A percentile compares a stretch with the other conserved stretches of the same genome.
Evolutionary conservation across 1,140 invertebrate species (phyloP).

Genomic region (Aphidius ervi): DNA sequence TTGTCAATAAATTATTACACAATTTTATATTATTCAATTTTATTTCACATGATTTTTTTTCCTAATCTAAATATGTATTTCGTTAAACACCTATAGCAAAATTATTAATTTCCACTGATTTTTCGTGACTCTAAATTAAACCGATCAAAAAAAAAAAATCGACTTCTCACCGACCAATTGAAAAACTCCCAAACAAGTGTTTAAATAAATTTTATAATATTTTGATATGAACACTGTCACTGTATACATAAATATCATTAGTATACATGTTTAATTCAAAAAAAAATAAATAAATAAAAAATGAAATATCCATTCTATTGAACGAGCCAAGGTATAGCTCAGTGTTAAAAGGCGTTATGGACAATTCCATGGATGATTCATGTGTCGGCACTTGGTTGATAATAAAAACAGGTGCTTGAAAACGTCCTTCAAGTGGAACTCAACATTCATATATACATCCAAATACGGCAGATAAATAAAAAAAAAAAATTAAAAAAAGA

Average conservation of each 20-base stretch:
- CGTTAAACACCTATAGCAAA: no score
- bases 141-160: background rate
- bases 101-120: no score
- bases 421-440: slow-evolving; percentile 10
- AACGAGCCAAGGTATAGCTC: slow-evolving; percentile 8
- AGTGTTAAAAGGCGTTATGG: slow-evolving; percentile 27
- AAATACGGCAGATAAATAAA: slow-evolving; percentile 19
- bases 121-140: no score
- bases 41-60: no score
- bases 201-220: background rate
- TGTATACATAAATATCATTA: background rate
- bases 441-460: slow-evolving; percentile 14
- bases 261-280: no score
- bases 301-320: background rate
- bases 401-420: slow-evolving; percentile 31
- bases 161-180: background rate
- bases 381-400: slow-evolving; percentile 22
- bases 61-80: no score
- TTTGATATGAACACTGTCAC: background rate
- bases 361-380: slow-evolving; percentile 30
- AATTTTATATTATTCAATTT: no score
- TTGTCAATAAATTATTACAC: background rate
- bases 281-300: background rate
- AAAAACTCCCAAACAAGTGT: background rate
- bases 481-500: background rate